Evolutionary conservation across 2,888 invertebrate species (phyloP).

Genomic region (Cryptosula pallasiana): DNA sequence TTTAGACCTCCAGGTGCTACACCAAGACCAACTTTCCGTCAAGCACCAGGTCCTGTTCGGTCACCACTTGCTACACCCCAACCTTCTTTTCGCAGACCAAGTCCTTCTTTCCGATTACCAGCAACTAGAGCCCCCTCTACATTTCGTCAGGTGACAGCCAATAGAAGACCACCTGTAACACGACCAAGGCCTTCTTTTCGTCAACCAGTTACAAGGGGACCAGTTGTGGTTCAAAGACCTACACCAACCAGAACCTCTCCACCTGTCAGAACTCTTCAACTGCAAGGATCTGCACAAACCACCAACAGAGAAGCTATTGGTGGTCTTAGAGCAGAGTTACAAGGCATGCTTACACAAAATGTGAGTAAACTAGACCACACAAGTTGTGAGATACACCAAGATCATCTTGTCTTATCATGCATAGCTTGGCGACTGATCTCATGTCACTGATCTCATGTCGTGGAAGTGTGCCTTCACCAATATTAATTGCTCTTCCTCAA

Average conservation of each 20-base stretch:
- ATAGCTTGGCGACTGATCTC: no score
- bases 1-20: background rate
- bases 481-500: no score
- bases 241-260: background rate
- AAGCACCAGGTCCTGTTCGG: background rate
- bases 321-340: background rate
- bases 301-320: background rate
- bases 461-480: background rate
- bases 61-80: background rate
- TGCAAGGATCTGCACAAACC: background rate
- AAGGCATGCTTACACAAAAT: background rate
- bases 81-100: background rate
- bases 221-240: background rate
- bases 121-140: background rate
- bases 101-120: background rate
- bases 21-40: background rate
- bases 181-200: background rate
- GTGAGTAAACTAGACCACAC: no score
- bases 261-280: no score
- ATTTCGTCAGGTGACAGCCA: background rate
- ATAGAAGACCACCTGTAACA: background rate
- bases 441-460: background rate
- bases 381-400: no score
- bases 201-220: background rate
- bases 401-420: no score